These are phyloP conservation scores for Thomomys bottae DNA, from an alignment of 2,113 vertebrate genomes.

Conservation along the genomic window DNA sequence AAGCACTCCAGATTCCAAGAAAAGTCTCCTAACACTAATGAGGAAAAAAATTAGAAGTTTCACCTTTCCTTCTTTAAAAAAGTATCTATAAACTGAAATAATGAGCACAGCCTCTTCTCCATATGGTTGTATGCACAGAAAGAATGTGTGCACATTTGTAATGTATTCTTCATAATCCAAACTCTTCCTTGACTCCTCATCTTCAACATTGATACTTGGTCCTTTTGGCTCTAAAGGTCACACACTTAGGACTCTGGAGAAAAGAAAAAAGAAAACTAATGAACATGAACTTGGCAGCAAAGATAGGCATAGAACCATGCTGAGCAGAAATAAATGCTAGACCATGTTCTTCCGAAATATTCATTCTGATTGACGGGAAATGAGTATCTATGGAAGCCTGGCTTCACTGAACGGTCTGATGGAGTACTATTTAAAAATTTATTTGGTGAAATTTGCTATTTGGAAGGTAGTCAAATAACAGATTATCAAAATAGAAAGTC, in stretches of 20 bases:
- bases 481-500: neutral
- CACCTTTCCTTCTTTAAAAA: neutral
- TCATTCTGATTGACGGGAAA: neutral
- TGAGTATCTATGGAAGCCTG: neutral
- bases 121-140: neutral
- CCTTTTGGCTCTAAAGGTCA: neutral
- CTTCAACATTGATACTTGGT: fast-evolving
- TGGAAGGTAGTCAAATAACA: neutral
- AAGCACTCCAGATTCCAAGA: neutral
- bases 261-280: neutral
- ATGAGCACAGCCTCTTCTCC: neutral
- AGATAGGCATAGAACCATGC: fast-evolving
- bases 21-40: neutral
- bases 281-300: neutral
- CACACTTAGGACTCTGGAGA: neutral
- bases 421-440: neutral
- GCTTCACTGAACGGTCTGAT: neutral
- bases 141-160: neutral
- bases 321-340: neutral
- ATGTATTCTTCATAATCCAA: neutral
- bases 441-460: constrained; percentile 34
- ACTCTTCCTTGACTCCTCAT: neutral
- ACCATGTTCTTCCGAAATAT: neutral
- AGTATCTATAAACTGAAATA: neutral
- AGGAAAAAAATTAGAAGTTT: constrained; percentile 14